Evolutionary conservation across 2,888 invertebrate species (phyloP).

Genomic region (Escarpia spicata): DNA sequence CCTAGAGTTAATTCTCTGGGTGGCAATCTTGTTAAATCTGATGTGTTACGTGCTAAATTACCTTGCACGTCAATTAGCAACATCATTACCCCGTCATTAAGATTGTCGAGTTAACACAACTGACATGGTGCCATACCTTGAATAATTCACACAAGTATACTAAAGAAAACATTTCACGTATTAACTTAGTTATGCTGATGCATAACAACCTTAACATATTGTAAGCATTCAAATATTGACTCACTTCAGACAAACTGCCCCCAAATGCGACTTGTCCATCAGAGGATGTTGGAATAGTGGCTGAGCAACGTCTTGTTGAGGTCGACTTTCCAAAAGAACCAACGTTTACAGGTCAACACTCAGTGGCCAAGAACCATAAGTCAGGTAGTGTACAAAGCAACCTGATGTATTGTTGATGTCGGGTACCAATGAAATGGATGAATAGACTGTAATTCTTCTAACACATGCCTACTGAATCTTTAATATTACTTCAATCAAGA

Average conservation of each 20-base stretch:
- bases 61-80: too few species aligned
- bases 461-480: neutral
- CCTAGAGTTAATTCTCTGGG: too few species aligned
- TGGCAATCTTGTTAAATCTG: too few species aligned
- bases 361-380: constrained; percentile 17
- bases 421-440: neutral
- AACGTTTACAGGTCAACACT: constrained; percentile 18
- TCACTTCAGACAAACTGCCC: constrained; percentile 6
- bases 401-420: neutral
- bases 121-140: too few species aligned
- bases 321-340: constrained; percentile 2
- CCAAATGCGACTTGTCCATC: neutral
- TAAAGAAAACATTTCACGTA: too few species aligned
- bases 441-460: neutral
- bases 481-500: too few species aligned
- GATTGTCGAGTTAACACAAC: too few species aligned
- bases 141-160: too few species aligned
- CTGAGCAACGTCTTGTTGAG: constrained; percentile 18
- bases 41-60: too few species aligned
- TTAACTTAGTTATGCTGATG: too few species aligned
- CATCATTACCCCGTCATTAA: too few species aligned
- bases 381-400: constrained; percentile 20
- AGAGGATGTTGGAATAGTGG: neutral
- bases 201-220: neutral
- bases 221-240: neutral